These are phyloP conservation scores for Bilobella aurantiaca DNA, from an alignment of 1,140 invertebrate species.

Conservation along the genomic window DNA sequence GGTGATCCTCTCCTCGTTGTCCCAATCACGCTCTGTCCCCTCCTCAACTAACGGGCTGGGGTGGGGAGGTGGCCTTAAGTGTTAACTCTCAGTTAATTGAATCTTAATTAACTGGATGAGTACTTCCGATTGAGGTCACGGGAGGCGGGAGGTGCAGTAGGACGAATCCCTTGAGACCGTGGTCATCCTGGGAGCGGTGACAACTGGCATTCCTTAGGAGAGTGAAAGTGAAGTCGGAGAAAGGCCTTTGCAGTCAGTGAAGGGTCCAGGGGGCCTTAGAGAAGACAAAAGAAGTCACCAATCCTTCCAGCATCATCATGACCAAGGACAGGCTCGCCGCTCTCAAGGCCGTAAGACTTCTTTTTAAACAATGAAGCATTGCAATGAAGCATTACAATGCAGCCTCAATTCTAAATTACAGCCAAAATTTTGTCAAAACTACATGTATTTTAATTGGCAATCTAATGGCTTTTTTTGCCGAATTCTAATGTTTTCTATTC, in stretches of 20 bases:
- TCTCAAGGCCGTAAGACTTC: conserved; percentile 60
- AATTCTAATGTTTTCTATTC: too few relatives aligned
- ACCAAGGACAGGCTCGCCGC: conserved; percentile 96
- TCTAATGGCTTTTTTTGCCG: too few relatives aligned
- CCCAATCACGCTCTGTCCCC: background rate
- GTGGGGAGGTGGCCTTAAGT: background rate
- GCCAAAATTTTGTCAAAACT: too few relatives aligned
- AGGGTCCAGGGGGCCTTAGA: background rate
- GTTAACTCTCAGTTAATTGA: too few relatives aligned
- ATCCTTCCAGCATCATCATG: conserved; percentile 58
- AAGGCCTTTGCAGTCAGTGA: background rate
- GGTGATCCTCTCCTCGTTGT: background rate
- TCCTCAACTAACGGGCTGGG: background rate
- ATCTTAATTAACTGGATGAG: background rate
- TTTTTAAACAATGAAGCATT: too few relatives aligned
- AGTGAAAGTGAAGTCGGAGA: background rate
- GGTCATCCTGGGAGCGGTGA: conserved; percentile 2
- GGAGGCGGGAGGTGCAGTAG: background rate
- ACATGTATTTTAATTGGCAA: too few relatives aligned
- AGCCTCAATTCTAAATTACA: too few relatives aligned
- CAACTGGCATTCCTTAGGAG: background rate
- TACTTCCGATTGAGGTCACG: background rate
- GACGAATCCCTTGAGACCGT: background rate
- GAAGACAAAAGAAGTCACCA: background rate
- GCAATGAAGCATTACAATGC: too few relatives aligned